These are phyloP conservation scores for Halcyon leucocephala DNA, from an alignment of 2,797 vertebrate species.

Conservation along the genomic window DNA sequence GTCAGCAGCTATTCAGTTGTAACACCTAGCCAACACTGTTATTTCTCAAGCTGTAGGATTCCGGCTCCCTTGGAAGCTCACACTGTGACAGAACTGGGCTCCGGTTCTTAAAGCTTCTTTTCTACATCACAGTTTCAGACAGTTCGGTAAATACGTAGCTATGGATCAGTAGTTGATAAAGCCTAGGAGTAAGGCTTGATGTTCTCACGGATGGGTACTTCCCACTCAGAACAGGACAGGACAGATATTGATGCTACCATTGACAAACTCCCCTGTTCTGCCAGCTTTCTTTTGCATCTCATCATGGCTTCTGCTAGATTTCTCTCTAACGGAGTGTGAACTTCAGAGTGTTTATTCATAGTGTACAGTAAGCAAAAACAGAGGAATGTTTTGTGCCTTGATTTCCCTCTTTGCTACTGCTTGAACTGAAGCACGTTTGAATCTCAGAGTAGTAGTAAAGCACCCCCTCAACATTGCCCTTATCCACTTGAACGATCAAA, in stretches of 20 bases:
- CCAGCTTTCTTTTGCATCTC: neutral
- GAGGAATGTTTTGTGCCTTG: neutral
- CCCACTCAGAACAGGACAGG: neutral
- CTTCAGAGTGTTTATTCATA: neutral
- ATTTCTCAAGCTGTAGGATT: neutral
- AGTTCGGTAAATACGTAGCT: neutral
- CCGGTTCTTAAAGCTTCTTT: neutral
- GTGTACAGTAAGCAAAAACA: neutral
- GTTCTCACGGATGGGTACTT: neutral
- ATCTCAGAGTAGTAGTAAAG: neutral
- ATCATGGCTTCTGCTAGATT: neutral
- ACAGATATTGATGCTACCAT: neutral
- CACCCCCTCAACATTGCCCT: neutral
- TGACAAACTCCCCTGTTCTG: neutral
- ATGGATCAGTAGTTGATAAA: neutral
- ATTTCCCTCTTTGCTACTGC: neutral
- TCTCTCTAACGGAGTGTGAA: neutral
- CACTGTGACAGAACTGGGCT: neutral
- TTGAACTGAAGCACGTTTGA: neutral
- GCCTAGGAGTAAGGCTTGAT: neutral
- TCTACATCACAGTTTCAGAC: neutral
- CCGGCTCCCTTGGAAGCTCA: neutral
- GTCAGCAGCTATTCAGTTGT: neutral
- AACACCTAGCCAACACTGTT: neutral
- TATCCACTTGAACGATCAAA: neutral